Base-by-base conservation (phyloP, 2,797 vertebrate species). In the Crypturellus tataupa region DNA sequence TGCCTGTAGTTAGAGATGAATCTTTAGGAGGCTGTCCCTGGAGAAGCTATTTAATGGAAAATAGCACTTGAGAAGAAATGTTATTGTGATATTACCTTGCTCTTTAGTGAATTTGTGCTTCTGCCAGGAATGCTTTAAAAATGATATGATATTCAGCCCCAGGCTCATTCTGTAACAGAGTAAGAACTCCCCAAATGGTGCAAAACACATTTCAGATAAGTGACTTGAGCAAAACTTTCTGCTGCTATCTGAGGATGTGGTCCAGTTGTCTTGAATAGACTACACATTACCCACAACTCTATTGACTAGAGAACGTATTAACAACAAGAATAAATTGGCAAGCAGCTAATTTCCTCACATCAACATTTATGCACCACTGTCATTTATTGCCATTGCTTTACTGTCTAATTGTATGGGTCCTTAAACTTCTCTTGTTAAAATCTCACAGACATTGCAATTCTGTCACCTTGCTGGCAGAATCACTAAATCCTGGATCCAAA, bases 111-210 rank as follows among this genome's bases (percentile, higher is more conserved):
- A 71, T 51, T 19, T 65, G 27, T 78, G 49, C 68, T 87, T 89
- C 76, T 89, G 35, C 72, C 47, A 70, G 73, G 25, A 70, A 35
- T 88, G 44, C n/a, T 79, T 84, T 18, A 55, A 87, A 93, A 58
- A 37, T 40, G 18, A 39, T 17, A 24, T 67, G 49, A 31, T 31
- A 20, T 72, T 84, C 80, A 80, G 64, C 31, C 46, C 27, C 20
- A 49, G 19, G 15, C 11, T 80, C 40, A 81, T 81, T 19, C 55
- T 60, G 17, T 51, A 75, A 64, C 31, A 79, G 19, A 62, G 23
- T 9, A 70, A 79, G 70, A 79, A 8, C 11, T 63, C 53, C 59
- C 64, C 16, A 31, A 31, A 24, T 37, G 37, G 9, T 86, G 40
- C 55, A 53, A 90, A 46, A 21, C 27, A 51, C 21, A 15, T 69